These are phyloP conservation scores for Plagiodera versicolora DNA, from an alignment of 2,888 invertebrate species.

Conservation along the genomic window DNA sequence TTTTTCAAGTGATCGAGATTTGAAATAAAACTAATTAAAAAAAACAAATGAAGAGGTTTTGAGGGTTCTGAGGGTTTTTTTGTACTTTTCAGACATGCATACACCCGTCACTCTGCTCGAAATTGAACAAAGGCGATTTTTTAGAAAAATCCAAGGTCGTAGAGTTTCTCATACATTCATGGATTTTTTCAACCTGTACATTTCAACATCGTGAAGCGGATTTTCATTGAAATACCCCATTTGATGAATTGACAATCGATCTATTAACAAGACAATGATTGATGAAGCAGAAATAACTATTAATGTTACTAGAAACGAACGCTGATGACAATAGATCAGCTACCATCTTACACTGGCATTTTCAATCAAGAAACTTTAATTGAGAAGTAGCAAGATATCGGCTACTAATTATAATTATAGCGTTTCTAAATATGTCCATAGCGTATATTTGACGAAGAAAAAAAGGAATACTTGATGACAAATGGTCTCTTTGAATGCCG, in stretches of 20 bases:
- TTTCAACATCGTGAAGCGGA: no score
- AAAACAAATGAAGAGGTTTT: no score
- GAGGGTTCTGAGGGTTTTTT: no score
- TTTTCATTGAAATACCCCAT: not conserved
- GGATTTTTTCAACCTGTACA: no score
- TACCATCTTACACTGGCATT: constrained; percentile 25
- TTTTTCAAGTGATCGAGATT: no score
- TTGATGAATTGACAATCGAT: not conserved
- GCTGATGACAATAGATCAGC: constrained; percentile 20
- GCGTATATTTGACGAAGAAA: constrained; percentile 25
- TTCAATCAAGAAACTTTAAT: constrained; percentile 22
- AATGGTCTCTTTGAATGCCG: constrained; percentile 42
- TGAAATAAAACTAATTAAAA: no score
- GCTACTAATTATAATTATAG: constrained; percentile 30
- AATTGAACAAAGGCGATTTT: no score
- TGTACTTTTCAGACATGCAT: no score
- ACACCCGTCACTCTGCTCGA: no score
- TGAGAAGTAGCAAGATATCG: constrained; percentile 14
- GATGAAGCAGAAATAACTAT: not conserved
- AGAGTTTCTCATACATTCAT: no score
- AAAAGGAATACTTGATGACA: constrained; percentile 39
- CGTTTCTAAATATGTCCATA: constrained; percentile 32
- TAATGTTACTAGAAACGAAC: constrained; percentile 1
- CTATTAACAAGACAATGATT: not conserved
- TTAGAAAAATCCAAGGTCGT: no score